Conservation (phyloP, 2,888 invertebrate genomes). For the Petrophora chlorosata region DNA sequence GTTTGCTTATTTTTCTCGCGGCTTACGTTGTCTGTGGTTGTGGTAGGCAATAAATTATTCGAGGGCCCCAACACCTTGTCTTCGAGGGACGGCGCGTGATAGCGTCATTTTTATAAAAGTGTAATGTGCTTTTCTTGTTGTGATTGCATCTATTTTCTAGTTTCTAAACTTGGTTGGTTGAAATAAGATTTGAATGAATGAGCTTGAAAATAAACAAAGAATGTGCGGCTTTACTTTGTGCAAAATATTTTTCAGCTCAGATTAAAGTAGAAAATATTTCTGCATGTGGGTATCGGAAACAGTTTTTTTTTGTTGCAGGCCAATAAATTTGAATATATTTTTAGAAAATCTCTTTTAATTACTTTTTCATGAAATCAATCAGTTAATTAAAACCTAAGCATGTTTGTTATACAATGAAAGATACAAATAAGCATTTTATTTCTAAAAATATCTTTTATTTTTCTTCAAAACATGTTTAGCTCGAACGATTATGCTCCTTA, state of each 20-base stretch:
- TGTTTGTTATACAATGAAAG: no score
- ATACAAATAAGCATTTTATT: no score
- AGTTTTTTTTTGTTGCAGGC: no score
- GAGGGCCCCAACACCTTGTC: slow-evolving; percentile 74
- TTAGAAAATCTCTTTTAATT: no score
- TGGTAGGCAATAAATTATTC: slow-evolving; percentile 79
- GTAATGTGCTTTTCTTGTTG: slow-evolving; percentile 76
- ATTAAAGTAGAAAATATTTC: no score
- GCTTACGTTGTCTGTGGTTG: slow-evolving; percentile 77
- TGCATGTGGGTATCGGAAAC: no score
- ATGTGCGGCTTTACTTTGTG: no score
- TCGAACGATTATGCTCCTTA: neutral
- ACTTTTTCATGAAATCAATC: no score
- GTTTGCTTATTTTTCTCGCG: slow-evolving; percentile 80
- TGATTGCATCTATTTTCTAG: slow-evolving; percentile 58
- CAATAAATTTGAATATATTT: no score
- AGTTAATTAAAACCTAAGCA: no score
- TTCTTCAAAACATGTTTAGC: neutral
- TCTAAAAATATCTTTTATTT: neutral
- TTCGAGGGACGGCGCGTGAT: slow-evolving; percentile 62
- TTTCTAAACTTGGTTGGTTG: slow-evolving; percentile 2
- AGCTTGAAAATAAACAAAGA: no score
- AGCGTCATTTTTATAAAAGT: slow-evolving; percentile 82
- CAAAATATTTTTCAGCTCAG: no score
- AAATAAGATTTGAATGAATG: slow-evolving; percentile 5